Evolutionary conservation across 2,888 invertebrate species (phyloP).

Genomic region (Acanthococcus lagerstroemiae): DNA sequence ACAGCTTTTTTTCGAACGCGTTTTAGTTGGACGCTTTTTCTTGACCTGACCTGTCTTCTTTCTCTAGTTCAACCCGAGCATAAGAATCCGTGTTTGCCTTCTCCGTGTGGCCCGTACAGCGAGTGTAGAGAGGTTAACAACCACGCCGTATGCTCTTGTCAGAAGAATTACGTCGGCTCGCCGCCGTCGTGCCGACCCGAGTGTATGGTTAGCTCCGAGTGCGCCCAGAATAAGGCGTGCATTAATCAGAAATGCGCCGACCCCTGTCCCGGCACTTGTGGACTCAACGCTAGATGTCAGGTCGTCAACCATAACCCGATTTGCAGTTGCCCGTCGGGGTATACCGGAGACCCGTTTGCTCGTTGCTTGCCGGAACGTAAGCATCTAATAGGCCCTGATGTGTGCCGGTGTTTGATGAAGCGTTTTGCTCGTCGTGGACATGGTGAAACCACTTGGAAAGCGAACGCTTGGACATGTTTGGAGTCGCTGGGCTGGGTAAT

Average conservation of each 20-base stretch:
- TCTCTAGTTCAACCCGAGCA: conserved; percentile 16
- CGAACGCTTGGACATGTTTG: too few species aligned
- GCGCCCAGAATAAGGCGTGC: conserved; percentile 62
- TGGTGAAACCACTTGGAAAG: too few species aligned
- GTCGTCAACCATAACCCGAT: conserved; percentile 67
- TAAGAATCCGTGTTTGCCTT: conserved; percentile 59
- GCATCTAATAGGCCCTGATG: neutral
- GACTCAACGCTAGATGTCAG: conserved; percentile 64
- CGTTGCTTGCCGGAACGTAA: conserved; percentile 44
- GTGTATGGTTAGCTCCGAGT: conserved; percentile 68
- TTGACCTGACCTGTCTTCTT: neutral
- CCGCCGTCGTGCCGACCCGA: conserved; percentile 69
- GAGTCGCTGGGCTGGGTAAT: too few species aligned
- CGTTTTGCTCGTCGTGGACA: too few species aligned
- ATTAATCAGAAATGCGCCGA: conserved; percentile 66
- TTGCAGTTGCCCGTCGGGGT: conserved; percentile 50
- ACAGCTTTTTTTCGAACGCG: neutral
- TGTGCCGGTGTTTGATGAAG: neutral
- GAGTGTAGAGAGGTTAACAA: conserved; percentile 59
- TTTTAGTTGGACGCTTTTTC: too few species aligned
- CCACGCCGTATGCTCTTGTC: conserved; percentile 67
- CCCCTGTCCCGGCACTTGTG: conserved; percentile 67
- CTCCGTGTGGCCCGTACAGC: conserved; percentile 70
- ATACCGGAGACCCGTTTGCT: conserved; percentile 51
- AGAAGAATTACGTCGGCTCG: conserved; percentile 59